Base-by-base conservation (phyloP, 2,888 invertebrate species). In the Perithous albicinctus region DNA sequence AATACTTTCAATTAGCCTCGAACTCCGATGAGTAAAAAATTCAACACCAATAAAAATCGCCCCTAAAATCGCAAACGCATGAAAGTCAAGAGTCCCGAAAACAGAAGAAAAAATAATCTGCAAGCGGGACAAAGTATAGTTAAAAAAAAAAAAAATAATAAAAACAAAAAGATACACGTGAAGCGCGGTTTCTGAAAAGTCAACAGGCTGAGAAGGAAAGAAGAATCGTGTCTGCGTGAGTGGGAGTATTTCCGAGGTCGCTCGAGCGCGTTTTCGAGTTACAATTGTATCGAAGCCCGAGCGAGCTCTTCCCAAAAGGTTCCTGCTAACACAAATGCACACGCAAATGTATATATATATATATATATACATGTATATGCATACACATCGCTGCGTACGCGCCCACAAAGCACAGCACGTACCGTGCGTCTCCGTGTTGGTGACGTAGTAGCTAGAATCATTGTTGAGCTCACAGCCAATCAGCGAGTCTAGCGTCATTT, bases 291-390 rank as follows among this genome's bases (percentile, higher is more conserved):
- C 23, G n/a, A 8, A 46, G 46, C 23, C n/a, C 38, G 69, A 59
- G 43, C 59, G 59, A 72, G 43, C 59, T 72, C 59, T 59, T 59
- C 59, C 72, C 12, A 48, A 48, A 10, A n/a, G n/a, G n/a, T n/a
- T n/a, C n/a, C n/a, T n/a, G n/a, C n/a, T n/a, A n/a, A n/a, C n/a
- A n/a, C n/a, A n/a, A n/a, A n/a, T n/a, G n/a, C n/a, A n/a, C n/a
- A 51, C 32, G 51, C 20, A 51, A 8, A 26, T 38, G 7, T 12
- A 10, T 12, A 43, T 41, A 20, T 43, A n/a, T 41, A 26, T 43
- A 41, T 23, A 23, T 20, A n/a, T 23, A 41, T 4, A 38, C 41
- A 63, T 41, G 41, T 64, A 41, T 43, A 64, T 43, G 23, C n/a
- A 23, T 23, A 26, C 6, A 41, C 3, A 23, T 26, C 41, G 8